These are phyloP conservation scores for Neoseiulus cucumeris DNA, from an alignment of 1,140 invertebrate species.

Conservation along the genomic window DNA sequence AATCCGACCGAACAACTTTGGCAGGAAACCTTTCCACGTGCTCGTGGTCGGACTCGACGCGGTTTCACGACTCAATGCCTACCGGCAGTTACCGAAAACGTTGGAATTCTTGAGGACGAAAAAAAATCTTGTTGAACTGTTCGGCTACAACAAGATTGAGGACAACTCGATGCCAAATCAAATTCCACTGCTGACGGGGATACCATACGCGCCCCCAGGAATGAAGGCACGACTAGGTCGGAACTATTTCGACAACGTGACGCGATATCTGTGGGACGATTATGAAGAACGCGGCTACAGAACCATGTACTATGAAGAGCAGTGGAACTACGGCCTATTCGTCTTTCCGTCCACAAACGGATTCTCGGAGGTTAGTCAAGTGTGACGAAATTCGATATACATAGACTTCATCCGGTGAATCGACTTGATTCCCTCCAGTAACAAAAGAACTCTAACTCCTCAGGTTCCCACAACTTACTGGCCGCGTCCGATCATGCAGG, in stretches of 20 bases:
- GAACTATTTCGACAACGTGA: neutral
- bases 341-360: neutral
- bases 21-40: conserved; percentile 19
- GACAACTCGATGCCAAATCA: conserved; percentile 32
- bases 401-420: too few species aligned
- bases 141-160: conserved; percentile 29
- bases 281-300: neutral
- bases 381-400: too few species aligned
- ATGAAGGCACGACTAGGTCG: neutral
- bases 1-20: neutral
- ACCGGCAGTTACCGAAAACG: conserved; percentile 35
- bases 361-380: neutral
- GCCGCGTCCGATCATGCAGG: neutral
- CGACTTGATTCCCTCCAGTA: too few species aligned
- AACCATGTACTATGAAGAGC: conserved; percentile 4
- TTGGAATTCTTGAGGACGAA: conserved; percentile 25
- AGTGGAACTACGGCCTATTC: neutral
- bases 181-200: conserved; percentile 26
- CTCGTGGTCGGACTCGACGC: conserved; percentile 37
- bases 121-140: conserved; percentile 17
- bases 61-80: conserved; percentile 36
- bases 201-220: neutral
- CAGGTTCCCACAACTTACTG: conserved; percentile 7
- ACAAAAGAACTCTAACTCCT: too few species aligned
- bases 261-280: neutral